Conservation (phyloP, 2,113 vertebrate genomes). For the Psephotus haematonotus region DNA sequence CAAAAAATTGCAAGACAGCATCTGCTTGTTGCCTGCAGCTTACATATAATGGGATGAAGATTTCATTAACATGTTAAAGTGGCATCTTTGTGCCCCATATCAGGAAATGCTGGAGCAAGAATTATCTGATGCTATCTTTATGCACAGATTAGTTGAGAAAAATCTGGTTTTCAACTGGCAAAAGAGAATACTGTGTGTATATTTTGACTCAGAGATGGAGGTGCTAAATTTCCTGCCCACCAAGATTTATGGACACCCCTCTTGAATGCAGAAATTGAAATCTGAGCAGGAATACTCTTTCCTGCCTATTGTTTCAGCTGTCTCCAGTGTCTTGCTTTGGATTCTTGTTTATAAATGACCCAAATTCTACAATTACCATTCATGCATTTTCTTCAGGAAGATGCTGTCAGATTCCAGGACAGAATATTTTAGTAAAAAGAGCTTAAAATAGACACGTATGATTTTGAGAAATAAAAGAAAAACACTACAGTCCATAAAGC, state of each 20-base stretch:
- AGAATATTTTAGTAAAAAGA: conserved; percentile 16
- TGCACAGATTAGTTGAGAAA: background rate
- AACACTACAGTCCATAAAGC: background rate
- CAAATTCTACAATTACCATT: background rate
- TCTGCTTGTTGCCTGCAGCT: background rate
- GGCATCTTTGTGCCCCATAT: background rate
- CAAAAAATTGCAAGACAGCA: background rate
- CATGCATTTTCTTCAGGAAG: conserved; percentile 12
- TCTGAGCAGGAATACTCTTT: background rate
- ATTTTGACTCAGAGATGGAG: background rate
- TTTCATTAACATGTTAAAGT: background rate
- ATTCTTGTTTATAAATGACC: background rate
- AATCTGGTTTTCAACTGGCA: background rate
- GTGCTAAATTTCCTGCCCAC: background rate
- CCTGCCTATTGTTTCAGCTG: conserved; percentile 22
- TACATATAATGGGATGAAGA: background rate
- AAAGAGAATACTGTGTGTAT: background rate
- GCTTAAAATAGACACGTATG: background rate
- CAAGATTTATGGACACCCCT: background rate
- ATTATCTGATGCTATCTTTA: background rate
- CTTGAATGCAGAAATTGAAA: background rate
- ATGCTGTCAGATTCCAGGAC: background rate
- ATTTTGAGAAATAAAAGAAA: conserved; percentile 24
- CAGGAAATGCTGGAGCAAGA: background rate
- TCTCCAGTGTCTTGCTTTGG: conserved; percentile 17